These are phyloP conservation scores for Hydractinia echinata DNA, from an alignment of 30 jellyfish, hydroid and myxozoan species.

Conservation along the genomic window DNA sequence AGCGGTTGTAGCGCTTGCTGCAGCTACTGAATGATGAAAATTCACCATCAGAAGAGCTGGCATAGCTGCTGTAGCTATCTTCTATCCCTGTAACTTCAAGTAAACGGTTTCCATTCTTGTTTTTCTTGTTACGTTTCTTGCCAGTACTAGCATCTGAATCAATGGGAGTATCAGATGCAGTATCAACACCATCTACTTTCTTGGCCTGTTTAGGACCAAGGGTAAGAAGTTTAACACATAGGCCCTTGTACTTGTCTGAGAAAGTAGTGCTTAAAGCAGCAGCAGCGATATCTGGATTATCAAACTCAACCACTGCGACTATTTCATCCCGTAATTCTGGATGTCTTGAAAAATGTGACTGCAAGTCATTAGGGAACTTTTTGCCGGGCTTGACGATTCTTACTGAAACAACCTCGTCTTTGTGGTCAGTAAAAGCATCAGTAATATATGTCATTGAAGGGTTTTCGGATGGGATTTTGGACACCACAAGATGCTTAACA, in stretches of 20 bases:
- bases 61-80: constrained; percentile 59
- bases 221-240: constrained; percentile 45
- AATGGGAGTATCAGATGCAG: constrained; percentile 66
- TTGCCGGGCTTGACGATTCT: constrained; percentile 80
- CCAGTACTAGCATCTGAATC: constrained; percentile 54
- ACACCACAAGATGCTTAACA: constrained; percentile 75
- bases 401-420: constrained; percentile 72
- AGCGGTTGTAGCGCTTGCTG: constrained; percentile 62
- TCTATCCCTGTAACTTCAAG: constrained; percentile 23
- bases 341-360: constrained; percentile 89
- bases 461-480: constrained; percentile 79
- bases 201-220: constrained; percentile 82
- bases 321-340: constrained; percentile 71
- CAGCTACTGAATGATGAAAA: constrained; percentile 72
- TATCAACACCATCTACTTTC: constrained; percentile 49
- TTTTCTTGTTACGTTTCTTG: constrained; percentile 50
- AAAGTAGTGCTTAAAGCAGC: constrained; percentile 49
- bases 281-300: constrained; percentile 74
- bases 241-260: constrained; percentile 45
- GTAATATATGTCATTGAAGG: constrained; percentile 83
- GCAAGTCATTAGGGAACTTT: constrained; percentile 84
- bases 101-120: constrained; percentile 39
- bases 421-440: constrained; percentile 56
- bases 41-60: constrained; percentile 87
- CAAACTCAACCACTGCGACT: constrained; percentile 93